Evolutionary conservation across 1,140 invertebrate species (phyloP).

Genomic region (Lerema accius): DNA sequence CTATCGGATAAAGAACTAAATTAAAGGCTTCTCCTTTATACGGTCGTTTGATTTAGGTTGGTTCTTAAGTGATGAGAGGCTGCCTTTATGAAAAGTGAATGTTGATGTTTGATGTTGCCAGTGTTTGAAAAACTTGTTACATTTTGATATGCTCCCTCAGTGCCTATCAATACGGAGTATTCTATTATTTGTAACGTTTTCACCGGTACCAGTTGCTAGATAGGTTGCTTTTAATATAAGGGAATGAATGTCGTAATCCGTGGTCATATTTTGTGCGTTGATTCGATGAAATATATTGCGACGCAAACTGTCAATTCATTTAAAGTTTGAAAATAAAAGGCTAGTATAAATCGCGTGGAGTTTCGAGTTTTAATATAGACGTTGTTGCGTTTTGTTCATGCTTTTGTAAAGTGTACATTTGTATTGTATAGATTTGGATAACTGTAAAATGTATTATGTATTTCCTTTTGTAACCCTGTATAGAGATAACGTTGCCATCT

Average conservation of each 20-base stretch:
- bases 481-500: conserved; percentile 1
- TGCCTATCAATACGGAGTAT: conserved; percentile 15
- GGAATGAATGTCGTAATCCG: neutral
- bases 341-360: neutral
- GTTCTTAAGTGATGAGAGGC: too few relatives aligned
- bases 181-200: neutral
- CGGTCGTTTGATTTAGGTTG: too few relatives aligned
- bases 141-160: conserved; percentile 3
- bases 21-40: too few relatives aligned
- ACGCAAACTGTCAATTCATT: conserved; percentile 9
- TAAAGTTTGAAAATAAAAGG: neutral
- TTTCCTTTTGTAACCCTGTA: conserved; percentile 15
- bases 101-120: too few relatives aligned
- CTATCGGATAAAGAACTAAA: too few relatives aligned
- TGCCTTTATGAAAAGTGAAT: too few relatives aligned
- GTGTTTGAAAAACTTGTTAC: too few relatives aligned
- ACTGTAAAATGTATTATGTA: conserved; percentile 15
- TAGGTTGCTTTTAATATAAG: neutral
- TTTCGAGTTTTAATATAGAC: neutral
- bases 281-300: neutral
- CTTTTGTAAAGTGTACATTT: conserved; percentile 27
- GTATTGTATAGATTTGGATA: conserved; percentile 17
- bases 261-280: too few relatives aligned
- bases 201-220: neutral
- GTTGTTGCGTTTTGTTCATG: conserved; percentile 15